Evolutionary conservation across 2,113 vertebrate genomes (phyloP), one percentile per base, ranked within the genome.

Genomic region (Falcunculus frontatus): DNA sequence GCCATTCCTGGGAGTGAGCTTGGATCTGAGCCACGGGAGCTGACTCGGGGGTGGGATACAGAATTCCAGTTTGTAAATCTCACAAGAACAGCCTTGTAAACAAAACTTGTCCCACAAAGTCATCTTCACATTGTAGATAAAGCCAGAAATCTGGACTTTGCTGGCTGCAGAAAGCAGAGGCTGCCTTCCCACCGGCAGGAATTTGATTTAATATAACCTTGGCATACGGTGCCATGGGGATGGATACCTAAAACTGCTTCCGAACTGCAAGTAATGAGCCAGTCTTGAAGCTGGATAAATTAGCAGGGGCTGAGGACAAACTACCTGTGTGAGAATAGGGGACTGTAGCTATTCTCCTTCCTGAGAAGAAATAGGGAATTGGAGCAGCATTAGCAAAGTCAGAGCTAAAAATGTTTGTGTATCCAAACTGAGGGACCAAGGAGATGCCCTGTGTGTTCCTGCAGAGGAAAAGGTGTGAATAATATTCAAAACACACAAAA

Each of bases 31-130:
- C 89, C 77, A 25, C n/a, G 2, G 50, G 41, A 83, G 60, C 35
- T 60, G 77, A 82, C 92, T 65, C 53, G 0, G 4, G 37, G 50
- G 69, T 82, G 69, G 37, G 75, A 82, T 11, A 33, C 44, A 57
- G 83, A 80, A 37, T 37, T 75, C 2, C 1, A 79, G 88, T 94
- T 84, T 87, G 90, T 92, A 92, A 94, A 90, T 94, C 85, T 89
- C 92, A 53, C 56, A 89, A 53, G 60, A 69, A 18, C 69, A 68
- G 57, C 26, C 74, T 74, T 73, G 65, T 90, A 92, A 93, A 91
- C 83, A 96, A 78, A 92, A 75, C 42, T 57, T 39, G 44, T 35
- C 8, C 59, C 46, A 64, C 47, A 78, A 88, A 93, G 75, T 26
- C 72, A 93, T 22, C 47, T 80, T 87, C 84, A 63, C 56, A 1